A percentile compares a stretch with the other conserved stretches of the same genome.
Conservation (phyloP, 2,888 invertebrate genomes). For the Erebia palarica region DNA sequence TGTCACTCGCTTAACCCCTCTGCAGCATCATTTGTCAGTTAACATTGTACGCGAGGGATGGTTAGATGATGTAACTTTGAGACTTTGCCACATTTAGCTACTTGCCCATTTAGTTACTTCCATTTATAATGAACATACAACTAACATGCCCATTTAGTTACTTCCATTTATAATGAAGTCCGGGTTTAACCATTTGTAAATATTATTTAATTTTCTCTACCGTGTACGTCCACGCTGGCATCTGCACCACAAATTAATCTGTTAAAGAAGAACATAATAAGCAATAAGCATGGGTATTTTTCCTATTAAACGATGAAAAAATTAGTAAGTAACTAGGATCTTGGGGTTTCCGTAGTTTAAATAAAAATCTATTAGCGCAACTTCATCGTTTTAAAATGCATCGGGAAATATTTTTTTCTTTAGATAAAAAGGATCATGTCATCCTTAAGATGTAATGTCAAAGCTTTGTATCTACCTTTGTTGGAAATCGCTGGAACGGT, state of each 20-base stretch:
- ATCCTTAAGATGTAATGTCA: no score
- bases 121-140: slow-evolving; percentile 15
- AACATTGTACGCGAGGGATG: slow-evolving; percentile 17
- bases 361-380: no score
- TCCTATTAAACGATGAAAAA: no score
- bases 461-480: no score
- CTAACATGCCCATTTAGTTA: slow-evolving; percentile 18
- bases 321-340: no score
- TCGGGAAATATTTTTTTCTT: no score
- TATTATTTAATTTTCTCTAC: slow-evolving; percentile 23
- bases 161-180: slow-evolving; percentile 15
- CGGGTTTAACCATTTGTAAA: slow-evolving; percentile 16
- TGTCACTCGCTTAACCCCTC: slow-evolving; percentile 23
- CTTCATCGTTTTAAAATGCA: no score
- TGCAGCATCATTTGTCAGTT: slow-evolving; percentile 23
- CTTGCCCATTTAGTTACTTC: slow-evolving; percentile 10
- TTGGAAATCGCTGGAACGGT: no score
- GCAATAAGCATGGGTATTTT: no score
- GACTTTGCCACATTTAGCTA: no score
- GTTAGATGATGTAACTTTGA: slow-evolving; percentile 10
- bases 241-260: slow-evolving; percentile 22
- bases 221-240: slow-evolving; percentile 16
- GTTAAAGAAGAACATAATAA: neutral
- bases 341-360: no score
- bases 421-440: no score